These are phyloP conservation scores for Scolopax bukidnonensis DNA, from an alignment of 2,797 vertebrate genomes.

Conservation along the genomic window DNA sequence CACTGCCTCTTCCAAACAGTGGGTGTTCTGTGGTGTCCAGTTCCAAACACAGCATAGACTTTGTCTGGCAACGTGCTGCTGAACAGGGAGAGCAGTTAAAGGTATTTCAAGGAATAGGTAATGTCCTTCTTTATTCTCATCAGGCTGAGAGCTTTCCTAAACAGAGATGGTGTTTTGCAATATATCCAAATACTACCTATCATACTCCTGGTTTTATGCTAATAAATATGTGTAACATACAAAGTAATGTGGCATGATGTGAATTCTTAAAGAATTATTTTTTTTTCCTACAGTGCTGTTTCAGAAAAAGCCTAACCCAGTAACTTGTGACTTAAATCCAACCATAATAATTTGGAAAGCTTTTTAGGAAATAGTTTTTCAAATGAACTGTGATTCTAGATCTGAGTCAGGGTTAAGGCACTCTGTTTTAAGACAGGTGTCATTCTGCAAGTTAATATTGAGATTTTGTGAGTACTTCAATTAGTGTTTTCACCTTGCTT, in stretches of 20 bases:
- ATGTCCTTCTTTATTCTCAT: not conserved
- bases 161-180: not conserved
- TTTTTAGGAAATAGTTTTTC: not conserved
- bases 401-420: accelerated
- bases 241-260: not conserved
- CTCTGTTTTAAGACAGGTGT: not conserved
- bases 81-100: not conserved
- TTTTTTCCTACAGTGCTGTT: not conserved
- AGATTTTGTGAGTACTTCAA: not conserved
- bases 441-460: not conserved
- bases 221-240: not conserved
- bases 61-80: not conserved
- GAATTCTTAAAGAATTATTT: not conserved
- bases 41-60: not conserved
- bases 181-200: not conserved
- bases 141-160: not conserved
- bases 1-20: not conserved
- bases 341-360: not conserved
- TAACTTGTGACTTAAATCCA: not conserved
- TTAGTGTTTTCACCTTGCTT: not conserved
- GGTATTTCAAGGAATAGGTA: not conserved
- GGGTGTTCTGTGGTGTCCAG: not conserved
- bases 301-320: not conserved
- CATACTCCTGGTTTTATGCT: not conserved
- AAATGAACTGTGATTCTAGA: not conserved